Base-by-base conservation (phyloP, 2,888 invertebrate species). In the Temnothorax rugatulus region DNA sequence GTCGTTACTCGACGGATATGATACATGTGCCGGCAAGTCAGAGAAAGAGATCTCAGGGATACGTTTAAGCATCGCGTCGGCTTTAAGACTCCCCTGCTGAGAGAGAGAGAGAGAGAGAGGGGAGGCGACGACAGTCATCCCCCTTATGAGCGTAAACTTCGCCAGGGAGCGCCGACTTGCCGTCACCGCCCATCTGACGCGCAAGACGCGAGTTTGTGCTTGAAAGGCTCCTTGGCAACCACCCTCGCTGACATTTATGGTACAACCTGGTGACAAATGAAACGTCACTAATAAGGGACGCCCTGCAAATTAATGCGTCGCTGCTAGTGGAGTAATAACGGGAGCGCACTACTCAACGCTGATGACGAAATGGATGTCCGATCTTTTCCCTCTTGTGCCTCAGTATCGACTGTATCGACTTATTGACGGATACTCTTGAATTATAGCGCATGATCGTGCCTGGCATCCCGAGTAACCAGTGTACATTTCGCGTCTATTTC, bases 231-330 rank as follows among this genome's bases (percentile, higher is more conserved):
- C 87, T 85, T 81, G 84, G 83, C 86, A 89, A 89, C 77, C 90
- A 90, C 89, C 90, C 89, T 88, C 86, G 82, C 86, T 93, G 93
- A 93, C 93, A 90, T 93, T 93, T 93, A 93, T 93, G 92, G 92
- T 91, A 92, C 92, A 90, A 89, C 86, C 84, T 89, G 90, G 87
- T 93, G 93, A 93, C 93, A 93, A 93, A 93, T 93, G 93, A 93
- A 93, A 93, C 88, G 93, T 93, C 93, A 93, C 92, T 92, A 93
- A 93, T 93, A 93, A 93, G 92, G 90, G 92, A 92, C 89, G 91
- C 89, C 86, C 88, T 88, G 90, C 88, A 93, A 93, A 92, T 93
- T 92, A 91, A 91, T 90, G 88, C 89, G 86, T 85, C 86, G 84
- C 85, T 87, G 76, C 81, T 81, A 83, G 50, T 81, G 71, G 86